Evolutionary conservation across 2,113 vertebrate species (phyloP).

Genomic region (Mesoclemmys tuberculata): DNA sequence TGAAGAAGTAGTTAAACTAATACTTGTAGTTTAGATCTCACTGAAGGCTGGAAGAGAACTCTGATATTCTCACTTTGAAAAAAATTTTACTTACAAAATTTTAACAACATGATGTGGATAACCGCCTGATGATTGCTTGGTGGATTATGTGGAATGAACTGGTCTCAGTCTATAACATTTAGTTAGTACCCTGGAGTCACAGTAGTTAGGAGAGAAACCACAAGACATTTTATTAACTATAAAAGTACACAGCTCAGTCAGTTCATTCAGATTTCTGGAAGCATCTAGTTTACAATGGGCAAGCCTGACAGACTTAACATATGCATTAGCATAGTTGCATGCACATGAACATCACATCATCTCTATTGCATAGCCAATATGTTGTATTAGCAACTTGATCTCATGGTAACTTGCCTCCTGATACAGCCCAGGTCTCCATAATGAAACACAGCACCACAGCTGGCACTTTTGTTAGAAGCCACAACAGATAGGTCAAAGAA

Average conservation of each 20-base stretch:
- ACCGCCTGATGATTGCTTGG: slow-evolving; percentile 34
- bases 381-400: slow-evolving; percentile 4
- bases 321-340: neutral
- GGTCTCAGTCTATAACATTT: slow-evolving; percentile 9
- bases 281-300: neutral
- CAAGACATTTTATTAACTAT: neutral
- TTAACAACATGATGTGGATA: slow-evolving; percentile 53
- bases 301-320: neutral
- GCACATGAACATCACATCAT: neutral
- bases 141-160: slow-evolving; percentile 22
- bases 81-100: slow-evolving; percentile 60
- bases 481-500: neutral
- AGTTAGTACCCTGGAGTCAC: neutral
- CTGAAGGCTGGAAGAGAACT: slow-evolving; percentile 51
- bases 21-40: slow-evolving; percentile 69
- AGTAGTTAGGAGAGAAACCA: neutral
- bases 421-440: neutral
- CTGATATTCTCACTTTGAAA: slow-evolving; percentile 71
- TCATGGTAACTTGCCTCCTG: neutral
- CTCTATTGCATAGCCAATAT: slow-evolving; percentile 7
- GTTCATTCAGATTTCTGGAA: neutral
- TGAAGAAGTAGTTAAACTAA: slow-evolving; percentile 36
- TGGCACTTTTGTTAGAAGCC: neutral
- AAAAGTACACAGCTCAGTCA: neutral
- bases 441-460: neutral